These are phyloP conservation scores for Asarcornis scutulata DNA, from an alignment of 2,113 vertebrate species.

Conservation along the genomic window DNA sequence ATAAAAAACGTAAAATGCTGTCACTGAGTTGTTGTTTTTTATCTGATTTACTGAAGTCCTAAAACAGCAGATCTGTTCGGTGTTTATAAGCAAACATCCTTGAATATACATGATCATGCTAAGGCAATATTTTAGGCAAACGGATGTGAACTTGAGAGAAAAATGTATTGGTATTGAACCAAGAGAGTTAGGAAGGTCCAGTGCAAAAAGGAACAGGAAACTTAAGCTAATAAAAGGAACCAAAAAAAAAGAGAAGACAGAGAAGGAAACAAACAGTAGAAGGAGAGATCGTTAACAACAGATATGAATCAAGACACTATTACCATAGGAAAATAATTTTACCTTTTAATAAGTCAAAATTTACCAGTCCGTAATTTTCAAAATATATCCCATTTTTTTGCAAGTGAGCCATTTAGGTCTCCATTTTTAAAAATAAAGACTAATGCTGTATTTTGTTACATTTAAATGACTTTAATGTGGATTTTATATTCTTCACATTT, in stretches of 20 bases:
- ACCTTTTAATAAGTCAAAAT: background rate
- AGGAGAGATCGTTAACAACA: background rate
- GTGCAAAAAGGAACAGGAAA: background rate
- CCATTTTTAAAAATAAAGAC: constrained; percentile 24
- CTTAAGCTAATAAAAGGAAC: background rate
- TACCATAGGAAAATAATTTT: background rate
- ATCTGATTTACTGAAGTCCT: background rate
- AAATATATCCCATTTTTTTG: background rate
- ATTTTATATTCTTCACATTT: constrained; percentile 18
- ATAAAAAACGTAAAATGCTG: background rate
- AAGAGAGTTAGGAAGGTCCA: background rate
- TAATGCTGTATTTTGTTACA: constrained; percentile 27
- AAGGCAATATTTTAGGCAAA: background rate
- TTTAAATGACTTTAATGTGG: constrained; percentile 28
- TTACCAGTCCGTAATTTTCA: background rate
- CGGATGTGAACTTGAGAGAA: background rate
- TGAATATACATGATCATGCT: background rate
- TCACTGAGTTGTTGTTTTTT: background rate
- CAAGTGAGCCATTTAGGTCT: constrained; percentile 11
- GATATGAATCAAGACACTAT: background rate
- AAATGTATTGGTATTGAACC: background rate
- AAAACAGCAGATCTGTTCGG: background rate
- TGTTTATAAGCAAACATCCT: background rate
- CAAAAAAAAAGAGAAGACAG: background rate
- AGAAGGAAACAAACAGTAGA: background rate